A percentile compares a stretch with the other conserved stretches of the same genome.
These are phyloP conservation scores for Elephas maximus DNA, from an alignment of 2,113 vertebrate species.

Conservation along the genomic window DNA sequence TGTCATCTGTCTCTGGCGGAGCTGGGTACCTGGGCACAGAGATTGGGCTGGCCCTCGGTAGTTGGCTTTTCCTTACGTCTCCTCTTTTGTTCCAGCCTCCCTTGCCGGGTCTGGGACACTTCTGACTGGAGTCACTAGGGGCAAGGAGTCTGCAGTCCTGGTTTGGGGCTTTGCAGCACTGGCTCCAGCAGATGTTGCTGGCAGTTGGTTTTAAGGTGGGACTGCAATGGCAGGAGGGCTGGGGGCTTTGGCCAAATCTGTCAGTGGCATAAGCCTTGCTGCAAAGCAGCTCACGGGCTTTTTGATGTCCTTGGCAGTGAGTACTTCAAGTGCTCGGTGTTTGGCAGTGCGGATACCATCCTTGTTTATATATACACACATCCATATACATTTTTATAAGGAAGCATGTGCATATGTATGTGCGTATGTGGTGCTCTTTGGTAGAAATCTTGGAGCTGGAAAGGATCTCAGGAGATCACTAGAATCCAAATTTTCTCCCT, in stretches of 20 bases:
- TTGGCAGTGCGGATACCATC: slow-evolving; percentile 58
- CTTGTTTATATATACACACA: slow-evolving; percentile 40
- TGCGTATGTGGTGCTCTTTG: slow-evolving; percentile 52
- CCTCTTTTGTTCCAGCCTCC: neutral
- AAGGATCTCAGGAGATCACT: slow-evolving; percentile 57
- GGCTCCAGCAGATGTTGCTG: neutral
- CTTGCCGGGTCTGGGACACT: neutral
- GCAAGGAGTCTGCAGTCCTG: neutral
- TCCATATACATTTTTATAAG: slow-evolving; percentile 50
- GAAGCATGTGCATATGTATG: slow-evolving; percentile 56
- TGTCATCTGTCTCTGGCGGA: neutral
- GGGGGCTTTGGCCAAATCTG: neutral
- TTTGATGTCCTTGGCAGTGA: neutral
- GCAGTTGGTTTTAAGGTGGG: neutral
- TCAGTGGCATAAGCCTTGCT: neutral
- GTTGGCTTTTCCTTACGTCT: neutral
- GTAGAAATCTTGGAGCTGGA: slow-evolving; percentile 62
- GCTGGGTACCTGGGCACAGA: neutral
- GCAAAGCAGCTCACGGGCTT: neutral
- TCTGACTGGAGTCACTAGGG: neutral
- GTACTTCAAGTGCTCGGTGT: slow-evolving; percentile 55
- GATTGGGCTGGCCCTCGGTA: neutral
- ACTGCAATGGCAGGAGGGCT: neutral
- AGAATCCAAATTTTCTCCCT: slow-evolving; percentile 54
- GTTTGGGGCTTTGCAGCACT: neutral